These are phyloP conservation scores for Enteromius thamalakanensis DNA, from an alignment of 2,797 vertebrate genomes.

Conservation along the genomic window DNA sequence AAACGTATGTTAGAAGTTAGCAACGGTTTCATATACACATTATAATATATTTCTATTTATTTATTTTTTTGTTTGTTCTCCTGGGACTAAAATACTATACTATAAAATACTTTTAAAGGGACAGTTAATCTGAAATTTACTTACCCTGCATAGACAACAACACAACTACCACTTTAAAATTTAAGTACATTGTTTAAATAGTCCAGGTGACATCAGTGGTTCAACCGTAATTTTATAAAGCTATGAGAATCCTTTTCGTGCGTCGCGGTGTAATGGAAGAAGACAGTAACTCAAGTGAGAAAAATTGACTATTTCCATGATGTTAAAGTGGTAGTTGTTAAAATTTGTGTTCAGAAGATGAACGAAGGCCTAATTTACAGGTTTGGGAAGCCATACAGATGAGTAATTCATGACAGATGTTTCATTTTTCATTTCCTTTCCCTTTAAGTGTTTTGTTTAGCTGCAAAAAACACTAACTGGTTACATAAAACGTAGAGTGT, in stretches of 20 bases:
- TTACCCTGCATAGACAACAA: neutral
- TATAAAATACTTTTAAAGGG: neutral
- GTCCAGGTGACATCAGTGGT: neutral
- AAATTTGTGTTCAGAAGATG: neutral
- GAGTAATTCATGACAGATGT: no score
- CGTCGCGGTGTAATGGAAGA: neutral
- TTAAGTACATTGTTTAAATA: neutral
- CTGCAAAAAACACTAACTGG: neutral
- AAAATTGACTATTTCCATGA: neutral
- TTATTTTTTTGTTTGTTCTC: neutral
- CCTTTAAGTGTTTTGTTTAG: constrained; percentile 1
- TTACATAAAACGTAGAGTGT: neutral
- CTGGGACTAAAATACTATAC: neutral
- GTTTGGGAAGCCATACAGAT: neutral
- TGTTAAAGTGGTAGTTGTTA: neutral
- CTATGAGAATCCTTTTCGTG: no score
- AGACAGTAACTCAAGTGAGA: neutral
- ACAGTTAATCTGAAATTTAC: neutral
- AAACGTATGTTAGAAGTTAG: neutral
- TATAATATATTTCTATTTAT: no score
- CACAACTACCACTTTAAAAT: neutral
- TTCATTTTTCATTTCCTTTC: neutral
- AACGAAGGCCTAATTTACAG: neutral
- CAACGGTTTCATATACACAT: no score
- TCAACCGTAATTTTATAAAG: neutral